Base-by-base conservation (phyloP, 1,140 invertebrate species). In the Octopus bimaculoides region DNA sequence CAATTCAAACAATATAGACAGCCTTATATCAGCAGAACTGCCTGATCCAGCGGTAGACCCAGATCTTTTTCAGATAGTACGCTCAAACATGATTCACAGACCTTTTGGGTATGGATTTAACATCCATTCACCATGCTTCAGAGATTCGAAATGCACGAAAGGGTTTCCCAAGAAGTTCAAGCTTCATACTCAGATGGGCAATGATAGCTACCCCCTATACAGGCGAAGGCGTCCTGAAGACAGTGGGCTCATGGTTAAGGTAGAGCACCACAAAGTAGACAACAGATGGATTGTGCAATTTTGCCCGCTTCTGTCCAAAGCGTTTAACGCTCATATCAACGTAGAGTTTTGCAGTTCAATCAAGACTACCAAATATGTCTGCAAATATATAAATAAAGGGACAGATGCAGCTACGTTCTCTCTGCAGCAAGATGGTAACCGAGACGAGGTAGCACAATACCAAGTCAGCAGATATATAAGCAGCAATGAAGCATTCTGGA, bases 1-100 rank as follows among this genome's bases (percentile, higher is more conserved):
- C 54, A 80, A 71, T 26, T 26, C 82, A 78, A 53, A 55, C 53
- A 55, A 82, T 5, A 81, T 85, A 9, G 82, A 85, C 61, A 66
- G 9, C 9, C n/a, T 66, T 66, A 66, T 66, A 9, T 10, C 9
- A 10, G 61, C 61, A 10, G 61, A 66, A n/a, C 61, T 66, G n/a
- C 61, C 61, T 66, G 61, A 66, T n/a, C 61, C 61, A 10, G 61
- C 9, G 61, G n/a, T 10, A 66, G 61, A 66, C 61, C 61, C 61
- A 10, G 61, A n/a, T n/a, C 61, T 66, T 10, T 66, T 66, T 66
- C 9, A 66, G 9, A n/a, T 66, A n/a, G 61, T 66, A 9, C n/a
- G 61, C 61, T 10, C 9, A n/a, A 9, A 66, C 9, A 66, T 66
- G 61, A n/a, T 66, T n/a, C 61, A 66, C n/a, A n/a, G 61, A 9